Evolutionary conservation across 1,140 invertebrate species (phyloP).

Genomic region (Tenebrio molitor): DNA sequence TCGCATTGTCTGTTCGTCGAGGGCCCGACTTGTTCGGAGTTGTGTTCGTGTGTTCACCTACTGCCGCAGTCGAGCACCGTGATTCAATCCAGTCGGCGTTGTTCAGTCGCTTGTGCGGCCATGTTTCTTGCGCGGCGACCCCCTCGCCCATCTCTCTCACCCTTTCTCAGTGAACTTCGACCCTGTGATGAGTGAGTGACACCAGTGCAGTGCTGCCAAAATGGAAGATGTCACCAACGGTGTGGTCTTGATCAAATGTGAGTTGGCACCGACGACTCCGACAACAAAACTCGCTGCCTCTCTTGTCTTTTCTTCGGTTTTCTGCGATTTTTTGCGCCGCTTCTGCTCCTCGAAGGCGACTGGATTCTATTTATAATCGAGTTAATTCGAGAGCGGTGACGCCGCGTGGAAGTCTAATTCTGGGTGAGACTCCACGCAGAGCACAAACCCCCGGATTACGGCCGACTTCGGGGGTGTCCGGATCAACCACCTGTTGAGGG

Average conservation of each 20-base stretch:
- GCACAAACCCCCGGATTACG: constrained; percentile 17
- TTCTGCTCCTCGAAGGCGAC: neutral
- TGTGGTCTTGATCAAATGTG: constrained; percentile 69
- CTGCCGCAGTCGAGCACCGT: constrained; percentile 22
- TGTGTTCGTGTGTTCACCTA: constrained; percentile 40
- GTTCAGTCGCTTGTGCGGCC: constrained; percentile 15
- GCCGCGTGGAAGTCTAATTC: constrained; percentile 3
- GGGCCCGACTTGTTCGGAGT: constrained; percentile 1
- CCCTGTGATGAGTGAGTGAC: constrained; percentile 41
- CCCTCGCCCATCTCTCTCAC: neutral
- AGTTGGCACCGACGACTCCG: constrained; percentile 59
- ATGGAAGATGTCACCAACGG: constrained; percentile 69
- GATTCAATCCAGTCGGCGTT: constrained; percentile 42
- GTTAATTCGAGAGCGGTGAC: neutral
- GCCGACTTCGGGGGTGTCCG: neutral
- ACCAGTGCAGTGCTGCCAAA: constrained; percentile 25
- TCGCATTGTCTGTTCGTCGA: constrained; percentile 26
- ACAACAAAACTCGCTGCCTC: too few species aligned
- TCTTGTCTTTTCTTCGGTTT: too few species aligned
- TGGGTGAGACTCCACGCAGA: neutral
- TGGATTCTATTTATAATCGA: constrained; percentile 14
- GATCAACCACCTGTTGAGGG: constrained; percentile 10
- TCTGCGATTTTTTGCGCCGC: too few species aligned
- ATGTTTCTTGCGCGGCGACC: constrained; percentile 38
- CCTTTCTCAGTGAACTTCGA: constrained; percentile 24